Conservation (phyloP, 2,888 invertebrate genomes). For the Torymus auratus region DNA sequence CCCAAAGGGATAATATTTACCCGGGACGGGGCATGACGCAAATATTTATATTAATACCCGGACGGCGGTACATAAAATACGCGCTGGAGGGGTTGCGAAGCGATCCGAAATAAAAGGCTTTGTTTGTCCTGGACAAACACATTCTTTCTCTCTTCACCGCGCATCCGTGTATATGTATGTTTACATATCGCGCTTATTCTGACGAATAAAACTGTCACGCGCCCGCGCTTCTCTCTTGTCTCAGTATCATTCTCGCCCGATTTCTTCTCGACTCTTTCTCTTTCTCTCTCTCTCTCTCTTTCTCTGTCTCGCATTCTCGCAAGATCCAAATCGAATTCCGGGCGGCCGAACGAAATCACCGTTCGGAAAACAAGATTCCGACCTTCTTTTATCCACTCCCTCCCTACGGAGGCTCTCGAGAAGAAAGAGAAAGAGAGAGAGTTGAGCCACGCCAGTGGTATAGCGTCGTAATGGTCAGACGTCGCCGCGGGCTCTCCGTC, state of each 20-base stretch:
- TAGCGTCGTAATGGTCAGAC: slow-evolving; percentile 7
- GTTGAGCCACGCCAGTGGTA: slow-evolving; percentile 15
- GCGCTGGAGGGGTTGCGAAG: no score
- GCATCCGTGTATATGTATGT: no score
- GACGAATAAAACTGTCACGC: slow-evolving; percentile 29
- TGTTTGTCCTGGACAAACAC: not conserved
- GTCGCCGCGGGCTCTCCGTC: not conserved
- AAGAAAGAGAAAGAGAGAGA: not conserved
- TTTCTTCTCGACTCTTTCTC: not conserved
- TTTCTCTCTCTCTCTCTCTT: not conserved
- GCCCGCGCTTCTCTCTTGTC: not conserved
- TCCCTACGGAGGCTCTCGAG: not conserved
- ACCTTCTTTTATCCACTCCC: slow-evolving; percentile 15
- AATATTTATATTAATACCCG: no score
- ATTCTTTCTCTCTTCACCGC: not conserved
- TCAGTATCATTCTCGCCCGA: slow-evolving; percentile 14
- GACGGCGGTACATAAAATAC: no score
- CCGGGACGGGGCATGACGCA: no score
- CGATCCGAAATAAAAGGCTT: not conserved
- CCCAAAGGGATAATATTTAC: no score
- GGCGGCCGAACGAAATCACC: slow-evolving; percentile 35
- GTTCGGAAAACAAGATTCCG: slow-evolving; percentile 43
- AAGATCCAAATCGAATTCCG: slow-evolving; percentile 37
- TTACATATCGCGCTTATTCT: not conserved
- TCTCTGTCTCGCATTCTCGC: not conserved